Evolutionary conservation across 1,140 invertebrate genomes (phyloP), one percentile per base, ranked within the genome.

Genomic region (Drosophila ironensis): DNA sequence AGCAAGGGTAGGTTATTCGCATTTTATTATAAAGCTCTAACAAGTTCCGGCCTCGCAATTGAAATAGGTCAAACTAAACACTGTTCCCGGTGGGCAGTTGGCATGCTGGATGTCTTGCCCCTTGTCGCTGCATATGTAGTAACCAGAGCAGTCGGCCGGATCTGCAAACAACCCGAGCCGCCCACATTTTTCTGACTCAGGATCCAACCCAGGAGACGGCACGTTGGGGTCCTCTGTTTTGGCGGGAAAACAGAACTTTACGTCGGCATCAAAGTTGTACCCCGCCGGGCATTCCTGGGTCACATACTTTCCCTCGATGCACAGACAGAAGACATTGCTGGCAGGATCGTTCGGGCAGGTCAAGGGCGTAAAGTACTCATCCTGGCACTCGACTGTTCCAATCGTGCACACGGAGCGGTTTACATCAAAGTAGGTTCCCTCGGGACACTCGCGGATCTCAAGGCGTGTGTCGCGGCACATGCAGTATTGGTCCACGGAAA

Each of bases 81-180:
- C 59, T 8, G 41, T 33, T 3, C 63, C 53, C 1, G 8, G 7
- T 1, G n/a, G 33, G 17, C 77, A 82, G 9, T 4, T 35, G 7
- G 20, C 8, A 3, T 22, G 45, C 45, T 70, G 9, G 19, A 82
- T 11, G 1, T 38, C 11, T 0, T 9, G 42, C 0, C 51, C 53
- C 22, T 60, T 82, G 0, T 3, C 37, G 5, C 6, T 16, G 16
- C 77, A 82, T 33, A 50, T 50, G 40, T 54, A 82, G 33, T 37
- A 82, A 0, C 51, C 35, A n/a, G 52, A 42, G 25, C 78, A 82
- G 22, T 82, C 30, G 3, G 42, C 50, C 1, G 75, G 46, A 6
- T 82, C 78, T 0, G 40, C 77, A 7, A 42, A 38, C 11, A 76
- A 12, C 2, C 77, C 77, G 9, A 8, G 11, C 2, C 61, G 53